Percentiles rank a stretch among this genome's conserved stretches.
Evolutionary conservation across 2,113 vertebrate genomes (phyloP).

Genomic region (Girardinichthys multiradiatus): DNA sequence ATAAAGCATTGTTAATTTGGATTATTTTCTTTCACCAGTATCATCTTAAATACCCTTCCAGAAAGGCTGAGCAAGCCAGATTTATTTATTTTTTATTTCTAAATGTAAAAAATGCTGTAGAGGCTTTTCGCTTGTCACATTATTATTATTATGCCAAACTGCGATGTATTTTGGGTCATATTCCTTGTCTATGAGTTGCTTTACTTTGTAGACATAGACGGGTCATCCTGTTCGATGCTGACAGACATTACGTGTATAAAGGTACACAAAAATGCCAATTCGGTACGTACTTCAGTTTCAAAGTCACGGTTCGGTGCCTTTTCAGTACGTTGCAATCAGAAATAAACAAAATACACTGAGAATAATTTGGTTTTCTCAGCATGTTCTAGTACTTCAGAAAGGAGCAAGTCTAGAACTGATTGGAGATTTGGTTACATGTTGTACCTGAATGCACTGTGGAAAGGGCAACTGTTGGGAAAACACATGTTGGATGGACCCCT

Average conservation of each 20-base stretch:
- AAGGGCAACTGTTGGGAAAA: too few relatives aligned
- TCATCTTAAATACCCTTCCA: background rate
- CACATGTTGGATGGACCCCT: too few relatives aligned
- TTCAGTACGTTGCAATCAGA: too few relatives aligned
- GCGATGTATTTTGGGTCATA: background rate
- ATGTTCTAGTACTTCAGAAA: too few relatives aligned
- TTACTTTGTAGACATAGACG: background rate
- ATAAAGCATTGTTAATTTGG: background rate
- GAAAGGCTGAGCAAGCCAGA: background rate
- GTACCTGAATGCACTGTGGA: too few relatives aligned
- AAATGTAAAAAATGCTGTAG: background rate
- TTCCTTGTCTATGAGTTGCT: slow-evolving; percentile 1
- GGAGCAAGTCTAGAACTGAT: too few relatives aligned
- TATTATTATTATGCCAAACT: slow-evolving; percentile 8
- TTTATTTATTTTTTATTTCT: background rate
- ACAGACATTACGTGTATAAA: background rate
- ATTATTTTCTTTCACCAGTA: background rate
- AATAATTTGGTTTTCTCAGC: too few relatives aligned
- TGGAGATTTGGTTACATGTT: too few relatives aligned
- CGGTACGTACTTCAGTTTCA: background rate
- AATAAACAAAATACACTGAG: too few relatives aligned
- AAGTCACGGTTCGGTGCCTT: too few relatives aligned
- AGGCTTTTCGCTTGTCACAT: background rate
- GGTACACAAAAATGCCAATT: background rate
- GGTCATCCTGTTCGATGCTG: background rate